Evolutionary conservation across 1,140 invertebrate species (phyloP).

Genomic region (Dreissena polymorpha): DNA sequence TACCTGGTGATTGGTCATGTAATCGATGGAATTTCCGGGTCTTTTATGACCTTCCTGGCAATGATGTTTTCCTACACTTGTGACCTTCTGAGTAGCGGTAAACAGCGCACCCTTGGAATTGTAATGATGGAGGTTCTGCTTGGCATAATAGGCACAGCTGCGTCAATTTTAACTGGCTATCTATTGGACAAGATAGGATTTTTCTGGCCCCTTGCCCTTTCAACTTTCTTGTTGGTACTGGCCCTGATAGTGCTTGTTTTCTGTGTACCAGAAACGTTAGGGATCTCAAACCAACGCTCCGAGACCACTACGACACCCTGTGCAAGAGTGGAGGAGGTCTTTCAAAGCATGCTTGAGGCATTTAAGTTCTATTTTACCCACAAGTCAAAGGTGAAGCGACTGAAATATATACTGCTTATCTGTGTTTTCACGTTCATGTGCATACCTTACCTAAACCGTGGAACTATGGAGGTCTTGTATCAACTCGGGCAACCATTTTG

Average conservation of each 20-base stretch:
- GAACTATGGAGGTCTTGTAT: conserved; percentile 30
- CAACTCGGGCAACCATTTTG: conserved; percentile 47
- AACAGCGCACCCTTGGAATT: conserved; percentile 17
- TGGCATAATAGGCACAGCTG: conserved; percentile 8
- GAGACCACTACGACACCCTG: not conserved
- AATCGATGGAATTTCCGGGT: conserved; percentile 32
- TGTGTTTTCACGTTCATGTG: conserved; percentile 17
- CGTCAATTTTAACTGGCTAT: conserved; percentile 11
- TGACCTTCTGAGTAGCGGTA: conserved; percentile 31
- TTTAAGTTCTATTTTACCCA: conserved; percentile 31
- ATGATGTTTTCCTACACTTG: conserved; percentile 28
- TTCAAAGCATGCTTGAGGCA: not conserved
- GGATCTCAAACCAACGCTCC: not conserved
- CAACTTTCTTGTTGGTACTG: not conserved
- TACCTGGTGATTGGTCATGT: conserved; percentile 18
- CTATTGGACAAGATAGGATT: conserved; percentile 6
- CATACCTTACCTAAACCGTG: not conserved
- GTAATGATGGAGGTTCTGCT: conserved; percentile 29
- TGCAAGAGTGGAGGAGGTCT: not conserved
- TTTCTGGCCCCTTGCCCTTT: not conserved
- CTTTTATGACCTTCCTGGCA: conserved; percentile 3
- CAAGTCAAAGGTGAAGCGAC: conserved; percentile 4
- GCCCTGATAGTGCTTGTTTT: conserved; percentile 9
- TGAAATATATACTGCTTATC: conserved; percentile 39
- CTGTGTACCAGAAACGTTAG: conserved; percentile 32